Base-by-base conservation (phyloP, 2,797 vertebrate species). In the Cynodonichthys magdalenae region DNA sequence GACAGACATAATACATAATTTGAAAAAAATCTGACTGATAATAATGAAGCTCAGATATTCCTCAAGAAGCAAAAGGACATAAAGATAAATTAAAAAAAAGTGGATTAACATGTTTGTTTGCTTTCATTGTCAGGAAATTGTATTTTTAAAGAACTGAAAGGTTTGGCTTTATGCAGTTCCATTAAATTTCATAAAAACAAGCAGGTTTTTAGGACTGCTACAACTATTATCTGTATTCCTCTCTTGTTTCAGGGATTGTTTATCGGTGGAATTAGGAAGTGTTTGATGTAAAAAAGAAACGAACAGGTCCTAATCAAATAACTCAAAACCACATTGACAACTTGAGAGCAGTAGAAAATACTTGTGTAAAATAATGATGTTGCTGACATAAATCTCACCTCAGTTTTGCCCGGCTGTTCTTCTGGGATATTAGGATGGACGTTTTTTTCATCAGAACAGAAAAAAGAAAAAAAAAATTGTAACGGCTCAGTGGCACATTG, bases 361-460 rank as follows among this genome's bases (percentile, higher is more conserved):
- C 47, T 15, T 44, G 1, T 34, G 46, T 34, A 49, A 10, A 41
- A 11, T 27, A 14, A 9, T 3, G 6, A 11, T 12, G 41, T 2
- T 5, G 8, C 31, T 53, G n/a, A 53, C 63, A 5, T 53, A 18
- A 44, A 28, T 31, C 15, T 0, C 29, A n/a, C 42, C 36, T n/a
- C 15, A 12, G 49, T 52, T 63, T 1, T 10, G 24, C 8, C 34
- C 0, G 14, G 49, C 52, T 31, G 51, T 56, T 58, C 60, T 46
- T 18, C 42, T 6, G 6, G 45, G 51, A 71, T 53, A 10, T 42
- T 28, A 1, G 27, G 34, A 9, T 41, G 31, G 51, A 60, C 56
- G 57, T 70, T 47, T 49, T 72, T 28, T 65, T 66, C 48, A 45
- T 31, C 17, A 52, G 34, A 28, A 74, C 46, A 60, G 47, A 49